Evolutionary conservation across 2,797 vertebrate genomes (phyloP).

Genomic region (Chanos chanos): DNA sequence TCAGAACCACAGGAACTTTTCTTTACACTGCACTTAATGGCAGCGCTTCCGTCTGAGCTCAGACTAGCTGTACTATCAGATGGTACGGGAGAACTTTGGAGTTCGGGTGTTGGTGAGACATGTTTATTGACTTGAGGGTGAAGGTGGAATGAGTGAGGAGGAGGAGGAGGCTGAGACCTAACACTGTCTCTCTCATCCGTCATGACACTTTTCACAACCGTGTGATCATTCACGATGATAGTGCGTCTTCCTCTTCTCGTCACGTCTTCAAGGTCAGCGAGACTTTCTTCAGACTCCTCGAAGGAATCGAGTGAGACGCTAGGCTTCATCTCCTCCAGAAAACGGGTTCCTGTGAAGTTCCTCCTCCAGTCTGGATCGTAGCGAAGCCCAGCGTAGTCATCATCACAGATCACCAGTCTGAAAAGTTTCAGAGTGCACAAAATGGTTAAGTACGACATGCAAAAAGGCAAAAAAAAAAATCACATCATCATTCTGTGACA

Average conservation of each 20-base stretch:
- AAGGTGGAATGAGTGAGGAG: slow-evolving; percentile 51
- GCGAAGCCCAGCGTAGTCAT: slow-evolving; percentile 66
- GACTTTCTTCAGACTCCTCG: slow-evolving; percentile 20
- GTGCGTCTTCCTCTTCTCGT: slow-evolving; percentile 27
- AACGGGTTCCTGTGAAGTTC: slow-evolving; percentile 34
- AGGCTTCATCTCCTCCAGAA: slow-evolving; percentile 15
- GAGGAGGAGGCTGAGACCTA: slow-evolving; percentile 21
- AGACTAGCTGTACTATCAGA: background rate
- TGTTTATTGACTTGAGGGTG: slow-evolving; percentile 33
- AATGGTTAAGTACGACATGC: too few species aligned
- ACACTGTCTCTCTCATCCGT: background rate
- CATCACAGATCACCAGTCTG: slow-evolving; percentile 50
- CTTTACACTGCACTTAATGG: background rate
- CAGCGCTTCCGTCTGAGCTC: background rate
- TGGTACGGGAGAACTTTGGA: background rate
- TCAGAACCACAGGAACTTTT: background rate
- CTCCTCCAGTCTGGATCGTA: slow-evolving; percentile 75
- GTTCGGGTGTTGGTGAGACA: background rate
- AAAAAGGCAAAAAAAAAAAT: too few species aligned
- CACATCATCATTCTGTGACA: too few species aligned
- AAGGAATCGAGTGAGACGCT: slow-evolving; percentile 25
- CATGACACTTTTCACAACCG: slow-evolving; percentile 26
- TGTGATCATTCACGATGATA: slow-evolving; percentile 17
- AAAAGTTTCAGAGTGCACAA: slow-evolving; percentile 28
- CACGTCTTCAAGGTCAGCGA: background rate